Evolutionary conservation across 2,113 vertebrate genomes (phyloP), one percentile per base, ranked within the genome.

Genomic region (Micronisus gabar): DNA sequence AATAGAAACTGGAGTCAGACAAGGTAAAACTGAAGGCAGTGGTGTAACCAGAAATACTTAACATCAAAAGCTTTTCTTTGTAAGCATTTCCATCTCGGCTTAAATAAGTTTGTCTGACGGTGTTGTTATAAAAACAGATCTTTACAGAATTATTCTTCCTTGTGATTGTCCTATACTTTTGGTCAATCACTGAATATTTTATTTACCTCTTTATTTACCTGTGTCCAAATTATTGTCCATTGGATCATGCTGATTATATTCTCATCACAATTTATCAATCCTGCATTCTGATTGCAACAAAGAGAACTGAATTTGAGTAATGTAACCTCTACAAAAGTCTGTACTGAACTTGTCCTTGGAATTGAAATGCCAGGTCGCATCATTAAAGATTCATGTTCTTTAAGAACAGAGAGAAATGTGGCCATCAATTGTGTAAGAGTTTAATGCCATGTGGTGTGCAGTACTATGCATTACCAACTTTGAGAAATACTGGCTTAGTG

Each of bases 1-100:
- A 88, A 99, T 99, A 59, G 99, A 99, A 98, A 99, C 99, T 0
- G 99, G 99, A 41, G 99, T 99, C 47, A 98, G 99, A 86, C 98
- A 99, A 98, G 99, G 99, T 99, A 97, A 95, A 90, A 32, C 20
- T 65, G 36, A 75, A 82, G 52, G 30, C 87, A 70, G 20, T n/a
- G 40, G 13, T 55, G 27, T 74, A 48, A 65, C 72, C 36, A 22
- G 50, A 91, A 93, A 48, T 76, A 43, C 18, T 52, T 75, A 19
- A 47, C 47, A 50, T 74, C n/a, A 67, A 45, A 62, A 61, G 43
- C n/a, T 74, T 83, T 40, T 40, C n/a, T 81, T 86, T 71, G 59
- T 79, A 75, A 95, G 43, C 55, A 38, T 93, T 73, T 80, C 12
- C 47, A 15, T 56, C 22, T 38, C n/a, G 47, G 36, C 66, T 30